phyloP scores from a whole-genome alignment of 2,797 vertebrate genomes.

The Typhlichthys eigenmanni region DNA sequence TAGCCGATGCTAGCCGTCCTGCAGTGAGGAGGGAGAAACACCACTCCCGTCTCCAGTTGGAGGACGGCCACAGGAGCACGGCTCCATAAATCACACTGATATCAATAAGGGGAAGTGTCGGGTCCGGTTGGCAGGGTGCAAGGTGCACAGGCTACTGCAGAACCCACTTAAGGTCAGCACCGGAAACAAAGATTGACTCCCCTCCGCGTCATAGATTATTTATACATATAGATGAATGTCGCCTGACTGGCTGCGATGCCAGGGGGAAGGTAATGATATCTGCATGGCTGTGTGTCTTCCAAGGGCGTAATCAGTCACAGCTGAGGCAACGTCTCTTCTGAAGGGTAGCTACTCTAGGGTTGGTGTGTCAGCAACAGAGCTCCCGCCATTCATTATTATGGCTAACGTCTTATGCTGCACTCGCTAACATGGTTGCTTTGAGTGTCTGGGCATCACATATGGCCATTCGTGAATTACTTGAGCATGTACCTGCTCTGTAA shows the following conservation, averaged over 20 bases:
- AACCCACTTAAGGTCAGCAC: conserved; percentile 59
- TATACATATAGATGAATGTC: conserved; percentile 66
- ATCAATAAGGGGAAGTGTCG: conserved; percentile 75
- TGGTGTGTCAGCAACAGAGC: not conserved
- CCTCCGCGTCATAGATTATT: conserved; percentile 55
- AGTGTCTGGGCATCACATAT: no score
- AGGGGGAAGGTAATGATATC: conserved; percentile 40
- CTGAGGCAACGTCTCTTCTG: conserved; percentile 7
- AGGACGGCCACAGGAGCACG: conserved; percentile 49
- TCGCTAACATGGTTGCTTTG: no score
- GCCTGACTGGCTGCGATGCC: conserved; percentile 18
- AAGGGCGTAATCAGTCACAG: conserved; percentile 41
- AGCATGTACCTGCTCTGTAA: no score
- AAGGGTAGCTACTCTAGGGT: not conserved
- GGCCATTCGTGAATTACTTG: no score
- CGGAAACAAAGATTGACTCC: conserved; percentile 64
- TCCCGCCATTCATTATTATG: no score
- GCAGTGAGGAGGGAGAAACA: conserved; percentile 64
- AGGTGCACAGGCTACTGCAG: conserved; percentile 49
- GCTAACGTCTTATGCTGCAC: no score
- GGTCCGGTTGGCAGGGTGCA: conserved; percentile 55
- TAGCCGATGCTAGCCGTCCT: conserved; percentile 38
- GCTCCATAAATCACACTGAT: conserved; percentile 73
- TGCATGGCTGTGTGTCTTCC: conserved; percentile 32
- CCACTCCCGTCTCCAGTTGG: conserved; percentile 58